phyloP scores from a whole-genome alignment of 2,113 vertebrate genomes.

The Penelope pileata region DNA sequence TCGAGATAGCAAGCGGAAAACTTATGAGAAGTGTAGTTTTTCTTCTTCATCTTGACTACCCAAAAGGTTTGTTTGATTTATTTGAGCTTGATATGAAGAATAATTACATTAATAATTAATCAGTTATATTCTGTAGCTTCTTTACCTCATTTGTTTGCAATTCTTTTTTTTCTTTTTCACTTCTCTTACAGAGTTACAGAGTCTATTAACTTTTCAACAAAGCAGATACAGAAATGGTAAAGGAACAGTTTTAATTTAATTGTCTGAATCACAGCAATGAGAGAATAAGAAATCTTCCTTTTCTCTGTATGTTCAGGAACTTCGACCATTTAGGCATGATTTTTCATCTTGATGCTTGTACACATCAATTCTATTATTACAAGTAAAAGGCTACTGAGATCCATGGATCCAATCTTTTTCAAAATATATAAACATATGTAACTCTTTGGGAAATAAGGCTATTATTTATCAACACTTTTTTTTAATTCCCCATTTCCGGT shows the following conservation, averaged over 20 bases:
- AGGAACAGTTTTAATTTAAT: not conserved
- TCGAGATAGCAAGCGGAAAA: not conserved
- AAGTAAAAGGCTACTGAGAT: not conserved
- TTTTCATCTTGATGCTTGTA: not conserved
- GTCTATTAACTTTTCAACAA: not conserved
- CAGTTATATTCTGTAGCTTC: not conserved
- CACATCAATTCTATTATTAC: not conserved
- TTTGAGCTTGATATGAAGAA: not conserved
- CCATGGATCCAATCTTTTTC: not conserved
- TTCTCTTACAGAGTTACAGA: not conserved
- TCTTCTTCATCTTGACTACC: not conserved
- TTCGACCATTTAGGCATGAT: not conserved
- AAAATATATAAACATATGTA: not conserved
- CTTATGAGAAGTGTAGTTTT: not conserved
- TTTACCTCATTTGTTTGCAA: not conserved
- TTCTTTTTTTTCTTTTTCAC: not conserved
- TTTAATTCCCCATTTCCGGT: not conserved
- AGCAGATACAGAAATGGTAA: not conserved
- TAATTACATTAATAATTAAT: not conserved
- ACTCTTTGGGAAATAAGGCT: not conserved
- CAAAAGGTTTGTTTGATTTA: not conserved
- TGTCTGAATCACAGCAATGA: not conserved
- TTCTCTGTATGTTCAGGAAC: not conserved
- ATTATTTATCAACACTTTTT: not conserved
- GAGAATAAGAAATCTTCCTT: not conserved